Evolutionary conservation across 2,888 invertebrate species (phyloP), one percentile per base, ranked within the genome.

Genomic region (Apodemia zela): DNA sequence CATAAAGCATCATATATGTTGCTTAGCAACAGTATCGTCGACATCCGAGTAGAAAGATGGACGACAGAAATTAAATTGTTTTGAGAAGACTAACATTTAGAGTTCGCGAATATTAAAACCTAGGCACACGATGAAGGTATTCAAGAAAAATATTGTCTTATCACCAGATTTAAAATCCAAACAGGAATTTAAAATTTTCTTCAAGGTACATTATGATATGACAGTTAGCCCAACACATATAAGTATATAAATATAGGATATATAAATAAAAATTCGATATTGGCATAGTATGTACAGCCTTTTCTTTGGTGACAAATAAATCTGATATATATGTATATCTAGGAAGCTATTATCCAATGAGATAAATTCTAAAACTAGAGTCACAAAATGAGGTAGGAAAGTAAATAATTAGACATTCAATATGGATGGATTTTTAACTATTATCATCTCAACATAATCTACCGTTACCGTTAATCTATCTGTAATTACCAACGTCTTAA

Each of bases 371-470:
- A 82, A 78, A 78, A 77, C 85, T 85, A 84, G 71, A 82, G 80
- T 81, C 79, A 85, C 80, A 82, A 79, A 84, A 85, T 90, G 89
- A 90, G 90, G 89, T 90, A 90, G 90, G 85, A 84, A 72, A 84
- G 81, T 83, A 82, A 85, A 82, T 70, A 74, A 83, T 76, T 73
- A 81, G 77, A 82, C 78, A 75, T 74, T 76, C 63, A 69, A 72
- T 69, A 65, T 81, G 82, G 81, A 84, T 80, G 81, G 81, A 33
- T 33, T 82, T 76, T 79, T 64, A 68, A 65, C 66, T 60, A 63
- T 68, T 64, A 66, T 61, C 66, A 66, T 64, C 10, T 33, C 33
- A 61, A 59, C 57, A 21, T 21, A 65, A 63, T 11, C n/a, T 61
- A 54, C 35, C 49, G 61, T 61, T 54, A 38, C 61, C 29, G 15